These are phyloP conservation scores for Lacanobia oleracea DNA, from an alignment of 2,888 invertebrate genomes.

Conservation along the genomic window DNA sequence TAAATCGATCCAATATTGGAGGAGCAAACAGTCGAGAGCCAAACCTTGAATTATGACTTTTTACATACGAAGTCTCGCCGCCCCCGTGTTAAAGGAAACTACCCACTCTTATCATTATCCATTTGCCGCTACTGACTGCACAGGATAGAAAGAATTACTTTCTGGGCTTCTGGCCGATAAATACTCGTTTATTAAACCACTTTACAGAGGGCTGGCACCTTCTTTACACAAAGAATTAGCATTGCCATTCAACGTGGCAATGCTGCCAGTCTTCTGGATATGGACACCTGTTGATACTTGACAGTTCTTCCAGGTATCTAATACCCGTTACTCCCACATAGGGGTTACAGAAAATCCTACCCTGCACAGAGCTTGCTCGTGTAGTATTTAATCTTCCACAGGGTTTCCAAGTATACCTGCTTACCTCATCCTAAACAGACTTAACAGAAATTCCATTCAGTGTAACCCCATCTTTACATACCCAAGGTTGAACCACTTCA, in stretches of 20 bases:
- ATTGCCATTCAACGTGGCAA: no score
- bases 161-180: background rate
- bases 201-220: no score
- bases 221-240: no score
- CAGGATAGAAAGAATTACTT: constrained; percentile 2
- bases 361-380: background rate
- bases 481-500: constrained; percentile 43
- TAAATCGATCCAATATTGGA: no score
- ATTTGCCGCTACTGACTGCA: background rate
- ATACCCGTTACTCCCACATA: background rate
- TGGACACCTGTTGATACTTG: background rate
- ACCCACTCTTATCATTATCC: constrained; percentile 15
- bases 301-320: background rate
- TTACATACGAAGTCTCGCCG: no score
- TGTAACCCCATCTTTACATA: constrained; percentile 12
- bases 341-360: background rate
- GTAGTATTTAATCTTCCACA: background rate
- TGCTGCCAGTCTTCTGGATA: no score
- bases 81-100: no score
- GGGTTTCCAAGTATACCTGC: background rate
- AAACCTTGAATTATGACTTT: no score
- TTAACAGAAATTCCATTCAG: background rate
- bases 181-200: background rate
- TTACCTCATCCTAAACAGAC: background rate
- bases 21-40: no score